phyloP scores from a whole-genome alignment of 1,140 invertebrate genomes.

The Drosophila ohnishii region DNA sequence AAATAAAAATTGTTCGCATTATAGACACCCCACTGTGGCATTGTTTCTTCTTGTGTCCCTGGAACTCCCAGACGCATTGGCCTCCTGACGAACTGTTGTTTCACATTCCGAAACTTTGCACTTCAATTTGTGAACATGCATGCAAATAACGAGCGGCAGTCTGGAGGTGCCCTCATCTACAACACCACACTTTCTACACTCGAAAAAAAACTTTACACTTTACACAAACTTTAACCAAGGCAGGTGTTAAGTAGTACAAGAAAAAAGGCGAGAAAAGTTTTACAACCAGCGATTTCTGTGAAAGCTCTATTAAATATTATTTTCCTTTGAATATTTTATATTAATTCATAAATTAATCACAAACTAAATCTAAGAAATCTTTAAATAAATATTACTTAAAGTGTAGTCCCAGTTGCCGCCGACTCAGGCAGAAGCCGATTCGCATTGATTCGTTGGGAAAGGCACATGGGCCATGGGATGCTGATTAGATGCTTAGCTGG shows the following conservation, averaged over 20 bases:
- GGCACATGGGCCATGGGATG: slow-evolving; percentile 59
- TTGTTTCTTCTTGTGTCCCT: slow-evolving; percentile 11
- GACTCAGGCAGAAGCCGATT: slow-evolving; percentile 52
- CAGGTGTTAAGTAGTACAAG: background rate
- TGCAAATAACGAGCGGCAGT: slow-evolving; percentile 58
- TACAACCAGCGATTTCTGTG: too few species aligned
- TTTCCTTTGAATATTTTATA: background rate
- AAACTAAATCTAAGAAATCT: background rate
- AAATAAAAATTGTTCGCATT: too few species aligned
- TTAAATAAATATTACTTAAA: background rate
- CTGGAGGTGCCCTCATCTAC: slow-evolving; percentile 17
- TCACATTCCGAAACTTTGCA: slow-evolving; percentile 68
- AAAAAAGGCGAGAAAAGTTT: background rate
- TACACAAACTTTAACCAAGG: slow-evolving; percentile 3
- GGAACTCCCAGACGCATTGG: slow-evolving; percentile 7
- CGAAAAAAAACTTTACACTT: background rate
- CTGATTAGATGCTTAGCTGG: slow-evolving; percentile 70
- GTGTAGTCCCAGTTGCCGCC: slow-evolving; percentile 61
- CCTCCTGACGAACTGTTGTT: slow-evolving; percentile 38
- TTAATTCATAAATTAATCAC: background rate
- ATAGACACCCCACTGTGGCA: slow-evolving; percentile 3
- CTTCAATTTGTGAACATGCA: slow-evolving; percentile 73
- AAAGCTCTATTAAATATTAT: too few species aligned
- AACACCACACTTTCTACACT: slow-evolving; percentile 3
- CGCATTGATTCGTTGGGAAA: slow-evolving; percentile 64